Evolutionary conservation across 2,888 invertebrate genomes (phyloP).

Genomic region (Hypercompe scribonia): DNA sequence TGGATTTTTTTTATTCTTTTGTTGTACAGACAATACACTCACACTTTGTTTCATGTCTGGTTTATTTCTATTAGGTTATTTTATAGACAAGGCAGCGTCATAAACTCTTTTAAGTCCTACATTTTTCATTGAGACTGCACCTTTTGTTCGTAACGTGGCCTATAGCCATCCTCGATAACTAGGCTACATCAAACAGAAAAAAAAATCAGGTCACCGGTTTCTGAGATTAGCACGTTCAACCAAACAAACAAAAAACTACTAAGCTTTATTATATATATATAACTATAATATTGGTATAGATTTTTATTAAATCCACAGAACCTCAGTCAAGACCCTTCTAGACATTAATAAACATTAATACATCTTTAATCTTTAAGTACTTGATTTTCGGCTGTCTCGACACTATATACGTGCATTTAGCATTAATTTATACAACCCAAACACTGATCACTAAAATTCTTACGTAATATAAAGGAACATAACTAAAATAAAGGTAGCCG

Average conservation of each 20-base stretch:
- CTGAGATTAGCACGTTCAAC: too few relatives aligned
- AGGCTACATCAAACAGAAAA: too few relatives aligned
- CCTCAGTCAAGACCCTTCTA: not conserved
- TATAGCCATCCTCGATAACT: too few relatives aligned
- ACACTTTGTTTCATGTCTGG: conserved; percentile 1
- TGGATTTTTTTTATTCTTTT: not conserved
- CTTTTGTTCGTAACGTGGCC: too few relatives aligned
- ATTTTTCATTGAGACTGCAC: too few relatives aligned
- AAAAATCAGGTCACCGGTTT: too few relatives aligned
- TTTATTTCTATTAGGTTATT: not conserved
- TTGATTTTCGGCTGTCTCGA: too few relatives aligned
- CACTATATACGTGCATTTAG: too few relatives aligned
- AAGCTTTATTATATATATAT: too few relatives aligned
- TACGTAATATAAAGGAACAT: not conserved
- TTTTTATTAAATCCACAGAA: not conserved
- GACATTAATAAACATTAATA: not conserved
- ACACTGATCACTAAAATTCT: not conserved
- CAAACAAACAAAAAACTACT: too few relatives aligned
- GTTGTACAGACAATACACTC: conserved; percentile 1
- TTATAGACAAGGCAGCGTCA: not conserved
- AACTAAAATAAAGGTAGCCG: not conserved
- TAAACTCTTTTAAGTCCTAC: not conserved
- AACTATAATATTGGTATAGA: too few relatives aligned
- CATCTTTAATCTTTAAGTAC: not conserved
- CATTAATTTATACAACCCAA: too few relatives aligned